Conservation (phyloP, 1,140 invertebrate species). For the Pseudomyrmex flavicornis region DNA sequence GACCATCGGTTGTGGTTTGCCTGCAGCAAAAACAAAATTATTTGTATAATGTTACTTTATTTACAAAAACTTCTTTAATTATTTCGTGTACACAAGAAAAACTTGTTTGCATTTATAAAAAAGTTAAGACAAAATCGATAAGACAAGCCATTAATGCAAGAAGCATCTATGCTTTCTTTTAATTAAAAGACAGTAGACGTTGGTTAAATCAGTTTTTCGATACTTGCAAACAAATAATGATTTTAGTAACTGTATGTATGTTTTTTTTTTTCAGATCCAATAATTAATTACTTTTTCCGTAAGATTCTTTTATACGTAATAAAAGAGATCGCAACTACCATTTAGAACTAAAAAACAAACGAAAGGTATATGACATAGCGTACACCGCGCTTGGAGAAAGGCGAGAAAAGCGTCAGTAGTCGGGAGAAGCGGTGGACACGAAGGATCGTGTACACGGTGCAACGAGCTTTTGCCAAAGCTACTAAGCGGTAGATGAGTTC, state of each 20-base stretch:
- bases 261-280: no score
- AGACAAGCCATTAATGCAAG: no score
- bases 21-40: conserved; percentile 78
- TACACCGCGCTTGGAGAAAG: not conserved
- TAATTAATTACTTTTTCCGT: conserved; percentile 20
- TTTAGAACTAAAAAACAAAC: conserved; percentile 36
- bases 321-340: conserved; percentile 21
- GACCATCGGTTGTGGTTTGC: conserved; percentile 85
- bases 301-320: conserved; percentile 3
- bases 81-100: no score
- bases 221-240: no score
- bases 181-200: no score
- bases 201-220: no score
- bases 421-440: conserved; percentile 9
- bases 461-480: conserved; percentile 52
- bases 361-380: conserved; percentile 4
- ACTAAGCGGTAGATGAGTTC: conserved; percentile 74
- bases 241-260: no score
- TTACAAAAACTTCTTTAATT: not conserved
- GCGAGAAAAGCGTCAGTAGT: conserved; percentile 6
- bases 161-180: no score
- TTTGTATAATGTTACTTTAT: not conserved
- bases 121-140: no score
- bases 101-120: no score
- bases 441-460: conserved; percentile 35